These are phyloP conservation scores for Drosophila setosimentum DNA, from an alignment of 2,888 invertebrate species.

Conservation along the genomic window DNA sequence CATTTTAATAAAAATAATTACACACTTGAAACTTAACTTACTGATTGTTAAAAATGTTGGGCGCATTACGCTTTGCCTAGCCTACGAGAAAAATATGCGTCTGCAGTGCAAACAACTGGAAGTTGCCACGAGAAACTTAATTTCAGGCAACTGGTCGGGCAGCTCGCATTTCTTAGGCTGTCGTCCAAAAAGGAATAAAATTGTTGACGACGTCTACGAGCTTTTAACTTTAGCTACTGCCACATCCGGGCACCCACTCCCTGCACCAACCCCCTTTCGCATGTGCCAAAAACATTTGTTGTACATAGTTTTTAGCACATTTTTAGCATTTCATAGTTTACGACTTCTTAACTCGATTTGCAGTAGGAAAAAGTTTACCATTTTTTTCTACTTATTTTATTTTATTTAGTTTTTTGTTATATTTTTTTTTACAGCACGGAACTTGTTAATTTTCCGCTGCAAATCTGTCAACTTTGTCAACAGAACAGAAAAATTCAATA, in stretches of 20 bases:
- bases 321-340: slow-evolving; percentile 72
- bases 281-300: slow-evolving; percentile 29
- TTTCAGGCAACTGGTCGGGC: slow-evolving; percentile 24
- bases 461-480: slow-evolving; percentile 74
- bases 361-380: slow-evolving; percentile 69
- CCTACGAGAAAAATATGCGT: slow-evolving; percentile 49
- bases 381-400: slow-evolving; percentile 29
- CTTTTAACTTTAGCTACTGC: slow-evolving; percentile 62
- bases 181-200: slow-evolving; percentile 54
- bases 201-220: slow-evolving; percentile 56
- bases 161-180: slow-evolving; percentile 29
- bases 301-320: slow-evolving; percentile 66
- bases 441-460: slow-evolving; percentile 81
- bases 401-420: slow-evolving; percentile 14
- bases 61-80: slow-evolving; percentile 16
- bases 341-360: slow-evolving; percentile 77
- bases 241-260: slow-evolving; percentile 36
- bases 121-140: slow-evolving; percentile 52
- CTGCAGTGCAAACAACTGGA: slow-evolving; percentile 65
- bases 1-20: slow-evolving; percentile 36
- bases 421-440: slow-evolving; percentile 41
- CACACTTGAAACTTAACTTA: slow-evolving; percentile 20
- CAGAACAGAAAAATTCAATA: slow-evolving; percentile 54
- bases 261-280: slow-evolving; percentile 18
- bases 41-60: slow-evolving; percentile 16